Conservation (phyloP, 2,888 invertebrate genomes). For the Lottia scabra region DNA sequence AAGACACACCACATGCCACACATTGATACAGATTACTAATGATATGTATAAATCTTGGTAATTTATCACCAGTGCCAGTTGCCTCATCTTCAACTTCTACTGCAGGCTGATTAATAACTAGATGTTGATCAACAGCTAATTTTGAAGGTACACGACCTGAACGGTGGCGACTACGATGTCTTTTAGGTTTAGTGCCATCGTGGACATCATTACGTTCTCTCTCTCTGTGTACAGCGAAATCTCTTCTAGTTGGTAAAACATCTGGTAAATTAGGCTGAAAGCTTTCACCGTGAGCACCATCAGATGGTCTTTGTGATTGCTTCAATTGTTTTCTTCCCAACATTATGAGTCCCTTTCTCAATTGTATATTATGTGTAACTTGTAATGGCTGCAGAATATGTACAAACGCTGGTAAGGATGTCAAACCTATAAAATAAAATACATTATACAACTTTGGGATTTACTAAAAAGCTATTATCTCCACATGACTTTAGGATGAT, state of each 20-base stretch:
- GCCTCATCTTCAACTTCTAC: constrained; percentile 7
- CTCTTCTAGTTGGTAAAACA: not conserved
- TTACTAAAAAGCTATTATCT: too few relatives aligned
- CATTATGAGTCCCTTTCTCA: constrained; percentile 6
- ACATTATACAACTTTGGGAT: too few relatives aligned
- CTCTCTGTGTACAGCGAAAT: not conserved
- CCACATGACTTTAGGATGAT: too few relatives aligned
- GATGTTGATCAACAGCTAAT: constrained; percentile 45
- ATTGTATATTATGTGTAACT: constrained; percentile 20
- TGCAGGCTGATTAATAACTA: constrained; percentile 28
- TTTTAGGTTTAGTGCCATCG: not conserved
- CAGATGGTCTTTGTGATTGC: too few relatives aligned
- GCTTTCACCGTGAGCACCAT: not conserved
- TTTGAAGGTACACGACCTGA: constrained; percentile 3
- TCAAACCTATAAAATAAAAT: constrained; percentile 10
- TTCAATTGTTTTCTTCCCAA: not conserved
- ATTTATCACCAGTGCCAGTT: not conserved
- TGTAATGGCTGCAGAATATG: constrained; percentile 21
- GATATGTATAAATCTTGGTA: constrained; percentile 23
- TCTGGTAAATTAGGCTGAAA: not conserved
- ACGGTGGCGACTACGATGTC: not conserved
- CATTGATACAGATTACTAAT: constrained; percentile 31
- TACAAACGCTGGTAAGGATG: constrained; percentile 25
- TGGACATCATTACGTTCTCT: not conserved
- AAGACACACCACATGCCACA: constrained; percentile 32